phyloP scores from a whole-genome alignment of 2,113 vertebrate genomes.

The Pollimyrus isidori region DNA sequence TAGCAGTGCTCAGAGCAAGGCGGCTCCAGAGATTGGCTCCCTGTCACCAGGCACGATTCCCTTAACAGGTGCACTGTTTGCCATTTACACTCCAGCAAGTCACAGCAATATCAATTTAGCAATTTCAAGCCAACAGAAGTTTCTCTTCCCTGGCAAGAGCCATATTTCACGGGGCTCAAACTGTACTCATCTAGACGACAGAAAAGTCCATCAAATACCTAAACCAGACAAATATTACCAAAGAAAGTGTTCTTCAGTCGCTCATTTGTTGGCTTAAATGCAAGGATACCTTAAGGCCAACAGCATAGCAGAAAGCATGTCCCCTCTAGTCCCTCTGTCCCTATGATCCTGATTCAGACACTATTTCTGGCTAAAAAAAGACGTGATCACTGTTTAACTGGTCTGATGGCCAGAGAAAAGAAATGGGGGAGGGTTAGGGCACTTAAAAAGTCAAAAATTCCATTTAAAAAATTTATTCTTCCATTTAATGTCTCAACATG shows the following conservation, averaged over 20 bases:
- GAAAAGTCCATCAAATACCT: background rate
- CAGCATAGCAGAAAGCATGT: background rate
- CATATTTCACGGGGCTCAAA: background rate
- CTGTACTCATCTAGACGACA: background rate
- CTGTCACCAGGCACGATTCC: background rate
- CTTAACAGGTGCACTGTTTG: background rate
- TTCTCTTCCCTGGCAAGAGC: background rate
- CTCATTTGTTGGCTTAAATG: conserved; percentile 2
- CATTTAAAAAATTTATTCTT: background rate
- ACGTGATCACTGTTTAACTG: background rate
- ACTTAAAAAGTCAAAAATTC: background rate
- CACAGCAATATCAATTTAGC: background rate
- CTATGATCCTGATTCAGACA: background rate
- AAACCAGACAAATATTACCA: background rate
- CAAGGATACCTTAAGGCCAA: conserved; percentile 1
- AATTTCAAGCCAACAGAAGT: background rate
- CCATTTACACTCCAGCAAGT: background rate
- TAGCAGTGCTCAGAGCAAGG: background rate
- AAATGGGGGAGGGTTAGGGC: background rate
- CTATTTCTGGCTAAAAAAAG: background rate
- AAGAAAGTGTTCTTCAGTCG: background rate
- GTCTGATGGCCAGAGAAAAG: background rate
- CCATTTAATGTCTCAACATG: background rate
- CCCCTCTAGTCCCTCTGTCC: too few species aligned
- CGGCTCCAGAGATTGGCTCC: background rate